Percentiles rank a stretch among this genome's conserved stretches.
These are phyloP conservation scores for Phrynocephalus forsythii DNA, from an alignment of 2,797 vertebrate species.

Conservation along the genomic window DNA sequence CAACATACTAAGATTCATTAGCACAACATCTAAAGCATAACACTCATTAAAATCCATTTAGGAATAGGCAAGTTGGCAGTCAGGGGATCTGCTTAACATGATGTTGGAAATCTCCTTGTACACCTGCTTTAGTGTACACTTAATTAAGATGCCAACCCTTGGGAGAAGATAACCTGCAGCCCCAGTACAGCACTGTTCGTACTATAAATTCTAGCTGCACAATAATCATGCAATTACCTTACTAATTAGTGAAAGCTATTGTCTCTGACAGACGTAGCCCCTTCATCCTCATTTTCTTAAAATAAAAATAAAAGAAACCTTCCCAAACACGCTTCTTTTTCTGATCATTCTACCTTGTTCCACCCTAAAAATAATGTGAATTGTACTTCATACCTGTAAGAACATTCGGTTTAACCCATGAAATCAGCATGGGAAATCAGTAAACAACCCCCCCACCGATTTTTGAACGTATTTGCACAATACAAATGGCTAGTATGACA, in stretches of 20 bases:
- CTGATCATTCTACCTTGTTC: background rate
- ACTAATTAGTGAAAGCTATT: slow-evolving; percentile 62
- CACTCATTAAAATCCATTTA: slow-evolving; percentile 53
- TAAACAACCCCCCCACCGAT: slow-evolving; percentile 57
- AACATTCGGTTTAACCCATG: slow-evolving; percentile 15
- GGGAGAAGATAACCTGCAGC: slow-evolving; percentile 58
- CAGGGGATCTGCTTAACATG: slow-evolving; percentile 54
- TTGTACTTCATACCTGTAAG: background rate
- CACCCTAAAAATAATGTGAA: background rate
- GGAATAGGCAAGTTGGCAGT: slow-evolving; percentile 46
- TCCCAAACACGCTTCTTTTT: background rate
- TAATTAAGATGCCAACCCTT: slow-evolving; percentile 58
- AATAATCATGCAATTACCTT: slow-evolving; percentile 70
- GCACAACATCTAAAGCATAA: slow-evolving; percentile 34
- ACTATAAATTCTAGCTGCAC: slow-evolving; percentile 62
- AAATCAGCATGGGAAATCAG: background rate
- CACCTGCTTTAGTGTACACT: slow-evolving; percentile 47
- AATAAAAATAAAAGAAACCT: background rate
- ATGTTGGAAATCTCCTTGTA: slow-evolving; percentile 52
- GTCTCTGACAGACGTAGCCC: background rate
- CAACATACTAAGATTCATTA: slow-evolving; percentile 68
- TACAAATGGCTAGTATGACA: slow-evolving; percentile 40
- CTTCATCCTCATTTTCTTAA: background rate
- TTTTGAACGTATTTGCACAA: slow-evolving; percentile 40
- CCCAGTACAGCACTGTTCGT: slow-evolving; percentile 53